Conservation (phyloP, 2,888 invertebrate species). For the Agrotis clavis region DNA sequence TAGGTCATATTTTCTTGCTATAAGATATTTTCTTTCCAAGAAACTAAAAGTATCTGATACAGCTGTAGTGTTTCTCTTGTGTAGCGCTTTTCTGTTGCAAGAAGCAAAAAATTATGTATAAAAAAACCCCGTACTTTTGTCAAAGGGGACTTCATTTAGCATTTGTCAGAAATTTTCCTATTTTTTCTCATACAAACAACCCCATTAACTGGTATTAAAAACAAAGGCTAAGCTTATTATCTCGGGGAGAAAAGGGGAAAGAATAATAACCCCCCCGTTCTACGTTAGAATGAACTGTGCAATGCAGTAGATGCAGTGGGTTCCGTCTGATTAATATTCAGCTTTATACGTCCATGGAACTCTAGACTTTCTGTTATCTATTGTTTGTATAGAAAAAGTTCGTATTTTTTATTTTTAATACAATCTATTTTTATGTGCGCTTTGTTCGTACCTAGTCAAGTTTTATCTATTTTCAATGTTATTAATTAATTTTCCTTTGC, state of each 20-base stretch:
- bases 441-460: slow-evolving; percentile 17
- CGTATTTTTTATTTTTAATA: slow-evolving; percentile 6
- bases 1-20: slow-evolving; percentile 14
- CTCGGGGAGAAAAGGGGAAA: slow-evolving; percentile 48
- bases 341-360: slow-evolving; percentile 40
- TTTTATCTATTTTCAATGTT: background rate
- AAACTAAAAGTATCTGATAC: slow-evolving; percentile 7
- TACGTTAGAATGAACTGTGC: slow-evolving; percentile 40
- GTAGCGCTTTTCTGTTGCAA: background rate
- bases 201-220: slow-evolving; percentile 65
- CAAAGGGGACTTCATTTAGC: slow-evolving; percentile 53
- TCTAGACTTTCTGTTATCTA: slow-evolving; percentile 29
- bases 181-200: slow-evolving; percentile 57
- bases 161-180: slow-evolving; percentile 47
- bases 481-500: no score
- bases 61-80: background rate
- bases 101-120: slow-evolving; percentile 28
- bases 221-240: slow-evolving; percentile 70
- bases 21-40: slow-evolving; percentile 22
- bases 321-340: slow-evolving; percentile 63
- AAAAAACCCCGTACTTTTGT: slow-evolving; percentile 25
- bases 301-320: slow-evolving; percentile 40
- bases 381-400: slow-evolving; percentile 41
- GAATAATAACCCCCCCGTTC: slow-evolving; percentile 58
- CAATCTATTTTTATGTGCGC: slow-evolving; percentile 25